A percentile compares a stretch with the other conserved stretches of the same genome.
Conservation (phyloP, 2,113 vertebrate genomes). For the Osmerus mordax region DNA sequence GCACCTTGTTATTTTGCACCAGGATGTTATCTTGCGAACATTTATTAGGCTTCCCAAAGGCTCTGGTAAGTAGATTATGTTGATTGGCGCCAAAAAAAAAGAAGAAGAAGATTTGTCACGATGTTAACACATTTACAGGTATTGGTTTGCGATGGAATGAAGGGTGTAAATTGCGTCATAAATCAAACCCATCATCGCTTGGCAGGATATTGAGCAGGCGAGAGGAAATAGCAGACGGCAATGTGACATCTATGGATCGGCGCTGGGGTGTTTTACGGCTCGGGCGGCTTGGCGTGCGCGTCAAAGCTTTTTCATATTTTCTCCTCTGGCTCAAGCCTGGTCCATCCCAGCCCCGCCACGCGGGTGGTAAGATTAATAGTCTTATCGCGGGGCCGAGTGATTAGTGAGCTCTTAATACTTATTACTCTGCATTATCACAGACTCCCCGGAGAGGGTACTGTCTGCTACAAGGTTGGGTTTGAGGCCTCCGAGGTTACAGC, state of each 20-base stretch:
- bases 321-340: slow-evolving; percentile 49
- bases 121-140: slow-evolving; percentile 35
- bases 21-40: too few species aligned
- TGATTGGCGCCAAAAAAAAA: slow-evolving; percentile 29
- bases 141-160: slow-evolving; percentile 41
- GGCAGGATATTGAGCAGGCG: slow-evolving; percentile 47
- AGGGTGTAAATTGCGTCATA: slow-evolving; percentile 45
- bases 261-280: slow-evolving; percentile 53
- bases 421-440: slow-evolving; percentile 75
- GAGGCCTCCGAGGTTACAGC: slow-evolving; percentile 60
- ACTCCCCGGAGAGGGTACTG: slow-evolving; percentile 68
- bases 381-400: slow-evolving; percentile 74
- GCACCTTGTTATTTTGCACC: too few species aligned
- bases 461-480: slow-evolving; percentile 65
- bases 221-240: slow-evolving; percentile 38
- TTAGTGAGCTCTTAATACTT: slow-evolving; percentile 77
- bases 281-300: slow-evolving; percentile 39
- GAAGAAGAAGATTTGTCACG: slow-evolving; percentile 44
- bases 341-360: slow-evolving; percentile 52
- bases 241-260: slow-evolving; percentile 62
- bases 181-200: slow-evolving; percentile 54
- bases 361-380: slow-evolving; percentile 71
- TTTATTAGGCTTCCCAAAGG: background rate
- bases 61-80: slow-evolving; percentile 37
- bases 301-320: slow-evolving; percentile 60